Conservation (phyloP, 2,113 vertebrate species). For the Malurus alboscapulatus region DNA sequence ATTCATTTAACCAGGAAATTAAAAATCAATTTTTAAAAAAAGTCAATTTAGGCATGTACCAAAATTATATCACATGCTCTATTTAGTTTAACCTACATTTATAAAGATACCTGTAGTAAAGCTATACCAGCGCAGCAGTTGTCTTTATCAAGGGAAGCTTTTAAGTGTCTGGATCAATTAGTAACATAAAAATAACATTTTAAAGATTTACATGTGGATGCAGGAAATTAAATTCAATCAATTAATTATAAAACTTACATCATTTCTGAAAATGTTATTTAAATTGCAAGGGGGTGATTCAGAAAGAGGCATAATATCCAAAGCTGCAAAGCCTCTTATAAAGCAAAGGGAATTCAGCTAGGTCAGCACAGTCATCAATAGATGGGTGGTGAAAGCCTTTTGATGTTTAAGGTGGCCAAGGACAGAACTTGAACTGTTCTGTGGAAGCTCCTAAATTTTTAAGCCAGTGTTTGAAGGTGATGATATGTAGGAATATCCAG, state of each 20-base stretch:
- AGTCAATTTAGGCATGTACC: neutral
- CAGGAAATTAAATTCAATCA: neutral
- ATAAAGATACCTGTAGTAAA: neutral
- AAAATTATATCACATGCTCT: neutral
- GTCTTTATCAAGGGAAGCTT: neutral
- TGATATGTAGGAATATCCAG: neutral
- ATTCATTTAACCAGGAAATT: neutral
- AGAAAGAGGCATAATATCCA: neutral
- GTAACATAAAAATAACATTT: neutral
- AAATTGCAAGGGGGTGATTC: neutral
- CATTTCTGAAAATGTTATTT: neutral
- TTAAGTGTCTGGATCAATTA: neutral
- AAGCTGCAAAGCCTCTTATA: neutral
- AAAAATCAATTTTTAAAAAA: neutral
- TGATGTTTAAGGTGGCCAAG: neutral
- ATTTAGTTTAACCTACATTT: neutral
- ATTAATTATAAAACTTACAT: fast-evolving
- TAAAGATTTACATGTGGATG: neutral
- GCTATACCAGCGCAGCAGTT: neutral
- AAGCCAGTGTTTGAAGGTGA: neutral
- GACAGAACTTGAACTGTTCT: neutral
- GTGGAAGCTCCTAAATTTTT: neutral
- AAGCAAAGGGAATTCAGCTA: neutral
- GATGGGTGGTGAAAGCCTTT: neutral
- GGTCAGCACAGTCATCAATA: neutral